Evolutionary conservation across 2,888 invertebrate genomes (phyloP), one percentile per base, ranked within the genome.

Genomic region (Miltochrista miniata): DNA sequence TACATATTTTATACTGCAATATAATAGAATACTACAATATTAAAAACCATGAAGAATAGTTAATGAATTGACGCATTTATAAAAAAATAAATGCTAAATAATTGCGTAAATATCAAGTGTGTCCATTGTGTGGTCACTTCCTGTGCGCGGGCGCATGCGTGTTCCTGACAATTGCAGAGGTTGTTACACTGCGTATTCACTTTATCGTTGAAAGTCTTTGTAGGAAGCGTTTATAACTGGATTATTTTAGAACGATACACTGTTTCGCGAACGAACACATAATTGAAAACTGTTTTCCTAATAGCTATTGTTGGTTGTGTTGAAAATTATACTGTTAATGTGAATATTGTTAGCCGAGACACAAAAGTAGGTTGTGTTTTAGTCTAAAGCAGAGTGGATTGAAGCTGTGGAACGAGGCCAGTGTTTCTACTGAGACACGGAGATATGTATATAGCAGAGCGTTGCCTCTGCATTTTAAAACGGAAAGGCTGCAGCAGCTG

Each of bases 81-180:
- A 44, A 43, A 61, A 54, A 53, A 53, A 57, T 45, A 49, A 39
- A 52, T 56, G 37, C 54, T 56, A 45, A 50, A 54, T 51, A 51
- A 47, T 1, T 31, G 8, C 31, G 1, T 31, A 31, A 11, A 51
- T 56, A 57, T 54, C 55, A 44, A 48, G 51, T 56, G 48, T 55
- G 60, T 61, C 58, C 52, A 64, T 68, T 71, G 67, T 71, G 56
- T 61, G 8, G 2, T 56, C 49, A 48, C 56, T 59, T 61, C 63
- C 67, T 72, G 59, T 56, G 63, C 51, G 42, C 11, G 8, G 30
- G 8, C 5, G 30, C 8, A 30, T 35, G 40, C 14, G 51, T 51
- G 47, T 36, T 38, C 56, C 36, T 12, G 37, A 37, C 59, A 56
- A 56, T 59, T 51, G 49, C 47, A 44, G 47, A 45, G 40, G 37